phyloP scores from a whole-genome alignment of 2,113 vertebrate genomes.

The Rattus norvegicus region GRCr8 NC_086032.1:101652501-101653000 shows the following conservation, averaged over 20 bases:
- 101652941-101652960: background rate
- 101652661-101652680: background rate
- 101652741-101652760: background rate
- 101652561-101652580: background rate
- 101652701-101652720: background rate
- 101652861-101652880: background rate
- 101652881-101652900: background rate
- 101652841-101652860: background rate
- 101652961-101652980: background rate
- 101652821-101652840: background rate
- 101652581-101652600: background rate
- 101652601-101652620: background rate
- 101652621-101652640: background rate
- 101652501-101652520: background rate
- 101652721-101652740: background rate
- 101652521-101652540: background rate
- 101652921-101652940: conserved; percentile 5
- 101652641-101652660: background rate
- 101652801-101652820: background rate
- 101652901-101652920: conserved; percentile 18
- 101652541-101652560: background rate
- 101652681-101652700: background rate
- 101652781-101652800: background rate
- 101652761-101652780: no score
- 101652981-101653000: no score